Evolutionary conservation across 2,797 vertebrate species (phyloP).

Genomic region (Megaceryle alcyon): DNA sequence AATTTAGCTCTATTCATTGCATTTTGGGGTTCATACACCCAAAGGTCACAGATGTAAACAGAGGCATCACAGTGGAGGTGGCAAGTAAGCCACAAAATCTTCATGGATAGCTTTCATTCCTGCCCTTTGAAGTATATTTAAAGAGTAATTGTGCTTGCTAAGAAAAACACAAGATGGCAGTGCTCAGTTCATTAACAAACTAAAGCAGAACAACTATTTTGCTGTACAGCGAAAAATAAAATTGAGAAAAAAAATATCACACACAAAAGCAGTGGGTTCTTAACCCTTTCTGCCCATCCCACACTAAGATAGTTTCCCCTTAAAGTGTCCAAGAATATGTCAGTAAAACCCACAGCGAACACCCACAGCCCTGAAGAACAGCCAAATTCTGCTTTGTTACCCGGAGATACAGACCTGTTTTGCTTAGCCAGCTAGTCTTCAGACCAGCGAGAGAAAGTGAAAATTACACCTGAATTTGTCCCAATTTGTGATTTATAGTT

Average conservation of each 20-base stretch:
- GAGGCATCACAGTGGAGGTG: fast-evolving
- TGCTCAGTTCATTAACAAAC: slow-evolving; percentile 16
- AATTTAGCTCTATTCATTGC: neutral
- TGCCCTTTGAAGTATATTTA: neutral
- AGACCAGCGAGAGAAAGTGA: neutral
- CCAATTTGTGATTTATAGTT: neutral
- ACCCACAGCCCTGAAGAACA: neutral
- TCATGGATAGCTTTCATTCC: neutral
- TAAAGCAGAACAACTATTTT: neutral
- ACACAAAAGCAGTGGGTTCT: neutral
- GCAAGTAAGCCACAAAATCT: neutral
- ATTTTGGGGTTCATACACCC: neutral
- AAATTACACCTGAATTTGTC: slow-evolving; percentile 15
- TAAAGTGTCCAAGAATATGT: neutral
- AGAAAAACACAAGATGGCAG: slow-evolving; percentile 56
- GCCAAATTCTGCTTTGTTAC: neutral
- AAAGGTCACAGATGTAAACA: neutral
- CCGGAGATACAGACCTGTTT: neutral
- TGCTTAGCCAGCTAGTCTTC: slow-evolving; percentile 41
- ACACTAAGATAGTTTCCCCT: neutral
- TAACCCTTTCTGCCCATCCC: slow-evolving; percentile 18
- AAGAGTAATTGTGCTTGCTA: neutral
- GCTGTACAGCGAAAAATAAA: neutral
- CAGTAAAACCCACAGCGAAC: neutral
- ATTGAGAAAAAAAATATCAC: neutral